A percentile compares a stretch with the other conserved stretches of the same genome.
These are phyloP conservation scores for Ahaetulla prasina DNA, from an alignment of 2,113 vertebrate species.

Conservation along the genomic window DNA sequence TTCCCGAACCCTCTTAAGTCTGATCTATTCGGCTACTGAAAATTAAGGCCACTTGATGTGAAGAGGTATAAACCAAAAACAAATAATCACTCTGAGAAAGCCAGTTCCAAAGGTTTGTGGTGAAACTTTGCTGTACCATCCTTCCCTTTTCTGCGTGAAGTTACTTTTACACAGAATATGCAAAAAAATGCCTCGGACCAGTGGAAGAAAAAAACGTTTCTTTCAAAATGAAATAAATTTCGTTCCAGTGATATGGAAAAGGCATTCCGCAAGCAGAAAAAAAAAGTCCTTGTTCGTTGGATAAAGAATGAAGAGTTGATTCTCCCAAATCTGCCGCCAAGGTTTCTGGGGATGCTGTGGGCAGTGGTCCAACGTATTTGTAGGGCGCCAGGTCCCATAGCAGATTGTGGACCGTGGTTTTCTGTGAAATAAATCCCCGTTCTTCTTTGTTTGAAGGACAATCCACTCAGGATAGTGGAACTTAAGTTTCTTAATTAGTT, in stretches of 20 bases:
- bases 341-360: too few relatives aligned
- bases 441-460: background rate
- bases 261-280: background rate
- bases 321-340: background rate
- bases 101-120: background rate
- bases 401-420: background rate
- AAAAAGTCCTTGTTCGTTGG: background rate
- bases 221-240: background rate
- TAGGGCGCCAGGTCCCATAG: background rate
- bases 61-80: background rate
- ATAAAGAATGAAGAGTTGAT: background rate
- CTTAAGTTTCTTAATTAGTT: too few relatives aligned
- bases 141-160: background rate
- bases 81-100: conserved; percentile 14
- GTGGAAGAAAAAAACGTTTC: too few relatives aligned
- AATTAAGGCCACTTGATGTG: conserved; percentile 2
- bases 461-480: background rate
- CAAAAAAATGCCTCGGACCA: background rate
- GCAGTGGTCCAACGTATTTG: background rate
- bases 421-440: background rate
- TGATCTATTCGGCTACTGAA: conserved; percentile 30
- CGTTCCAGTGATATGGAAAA: background rate
- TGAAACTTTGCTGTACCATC: conserved; percentile 8
- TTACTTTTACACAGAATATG: background rate
- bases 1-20: conserved; percentile 28